Evolutionary conservation across 2,113 vertebrate species (phyloP), one percentile per base, ranked within the genome.

Genomic region (Tylochromis polylepis): DNA sequence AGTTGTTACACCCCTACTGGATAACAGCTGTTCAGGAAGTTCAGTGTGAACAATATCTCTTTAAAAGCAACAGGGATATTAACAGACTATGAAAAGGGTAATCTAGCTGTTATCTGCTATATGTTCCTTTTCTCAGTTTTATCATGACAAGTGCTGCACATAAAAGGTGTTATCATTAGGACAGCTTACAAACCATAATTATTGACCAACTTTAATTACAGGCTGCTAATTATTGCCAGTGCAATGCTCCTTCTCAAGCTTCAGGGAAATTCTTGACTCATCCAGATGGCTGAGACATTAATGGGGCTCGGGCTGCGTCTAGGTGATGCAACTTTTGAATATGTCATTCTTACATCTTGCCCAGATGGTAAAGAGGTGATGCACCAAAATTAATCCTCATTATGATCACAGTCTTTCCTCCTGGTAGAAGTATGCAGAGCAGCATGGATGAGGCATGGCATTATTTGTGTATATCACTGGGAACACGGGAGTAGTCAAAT

Each of bases 271-370:
- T 79, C 79, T 85, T 53, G 34, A 82, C 57, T 79, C 38, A 70
- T 87, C 87, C 89, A 92, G 91, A 94, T 94, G 91, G 88, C 80
- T 86, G 59, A 62, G 51, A 85, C 82, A 79, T 87, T 51, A 78
- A 34, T 16, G 56, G 24, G 2, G 46, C 82, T 85, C 34, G 22
- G 29, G 14, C 82, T 57, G n/a, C 31, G 3, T 88, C 65, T 85
- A 57, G 3, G 41, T 85, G 55, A 83, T 77, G 83, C 81, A 72
- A 38, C 79, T 12, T 36, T 41, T 70, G 24, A 16, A 24, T 79
- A 31, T 27, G 85, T 70, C 67, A 70, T 27, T 62, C 46, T 59
- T 60, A 18, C 41, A 22, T 70, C 36, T 27, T 51, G 55, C 56
- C n/a, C 38, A 79, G 34, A 55, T 59, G 15, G 34, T 67, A 51